Evolutionary conservation across 2,888 invertebrate genomes (phyloP).

Genomic region (Andrena bucephala): DNA sequence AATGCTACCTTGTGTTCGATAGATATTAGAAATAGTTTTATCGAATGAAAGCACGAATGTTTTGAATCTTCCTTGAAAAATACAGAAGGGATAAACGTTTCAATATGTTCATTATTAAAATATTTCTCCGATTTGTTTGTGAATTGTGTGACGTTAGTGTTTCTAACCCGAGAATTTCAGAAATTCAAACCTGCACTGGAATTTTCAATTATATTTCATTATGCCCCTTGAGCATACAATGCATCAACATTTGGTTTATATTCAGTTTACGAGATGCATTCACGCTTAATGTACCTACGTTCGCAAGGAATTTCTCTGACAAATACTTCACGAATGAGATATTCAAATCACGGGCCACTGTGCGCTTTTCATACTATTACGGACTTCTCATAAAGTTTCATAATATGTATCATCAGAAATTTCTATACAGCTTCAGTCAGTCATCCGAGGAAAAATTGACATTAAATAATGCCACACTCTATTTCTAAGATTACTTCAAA

Average conservation of each 20-base stretch:
- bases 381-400: too few species aligned
- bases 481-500: background rate
- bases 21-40: too few species aligned
- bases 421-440: background rate
- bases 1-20: too few species aligned
- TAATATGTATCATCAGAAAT: background rate
- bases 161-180: background rate
- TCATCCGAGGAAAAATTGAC: background rate
- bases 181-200: background rate
- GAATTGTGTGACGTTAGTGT: background rate
- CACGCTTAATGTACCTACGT: background rate
- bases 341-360: background rate
- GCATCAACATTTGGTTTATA: slow-evolving; percentile 15
- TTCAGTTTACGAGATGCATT: background rate
- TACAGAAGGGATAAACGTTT: too few species aligned
- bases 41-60: too few species aligned
- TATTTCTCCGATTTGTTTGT: too few species aligned
- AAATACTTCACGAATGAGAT: background rate
- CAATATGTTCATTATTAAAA: too few species aligned
- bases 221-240: slow-evolving; percentile 8
- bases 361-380: background rate
- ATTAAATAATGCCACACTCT: background rate
- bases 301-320: slow-evolving; percentile 6
- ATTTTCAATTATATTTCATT: background rate
- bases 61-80: too few species aligned